Evolutionary conservation across 53 echinoderm and acorn worm genomes (phyloP), one percentile per base, ranked within the genome.

Genomic region (Arbacia lixula): DNA sequence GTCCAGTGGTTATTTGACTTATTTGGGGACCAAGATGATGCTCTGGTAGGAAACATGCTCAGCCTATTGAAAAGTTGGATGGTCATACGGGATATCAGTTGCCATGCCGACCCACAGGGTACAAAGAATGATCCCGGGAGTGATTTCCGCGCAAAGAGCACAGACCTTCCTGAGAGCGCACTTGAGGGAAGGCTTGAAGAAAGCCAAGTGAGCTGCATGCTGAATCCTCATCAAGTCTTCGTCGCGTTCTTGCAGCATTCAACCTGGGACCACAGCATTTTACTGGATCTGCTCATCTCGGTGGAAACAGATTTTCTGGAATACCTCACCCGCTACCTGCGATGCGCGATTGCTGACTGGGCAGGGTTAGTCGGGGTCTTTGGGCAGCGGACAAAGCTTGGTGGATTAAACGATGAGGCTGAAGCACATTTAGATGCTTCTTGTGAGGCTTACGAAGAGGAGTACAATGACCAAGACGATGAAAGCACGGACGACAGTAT

Each of bases 241-340:
- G 12, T 50, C 17, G 54, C 53, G 25, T 92, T 94, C 61, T 56
- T 97, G 71, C 71, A 86, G 71, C 65, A 76, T 2, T 69, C 94
- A 32, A 60, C 89, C 28, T 86, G 85, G 82, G 97, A 97, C 60
- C 93, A 92, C 36, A 94, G 92, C 42, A 75, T 97, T 11, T 60
- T 94, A 4, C 79, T 97, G 22, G 97, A 97, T 63, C 79, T 89
- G 66, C 84, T 97, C 51, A 97, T 97, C 65, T 97, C 97, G 11
- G 66, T 71, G 14, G 97, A 97, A 72, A 97, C 97, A 2, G 78
- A 53, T 9, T 97, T 94, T 67, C 67, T 97, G 35, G 84, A 85
- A 37, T 97, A 94, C 38, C 72, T 94, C 22, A 90, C 89, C 53
- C 40, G 66, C n/a, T 94, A 94, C 46, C 87, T 97, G 12, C 91